Conservation (phyloP, 1,140 invertebrate genomes). For the Calosoma granatense region DNA sequence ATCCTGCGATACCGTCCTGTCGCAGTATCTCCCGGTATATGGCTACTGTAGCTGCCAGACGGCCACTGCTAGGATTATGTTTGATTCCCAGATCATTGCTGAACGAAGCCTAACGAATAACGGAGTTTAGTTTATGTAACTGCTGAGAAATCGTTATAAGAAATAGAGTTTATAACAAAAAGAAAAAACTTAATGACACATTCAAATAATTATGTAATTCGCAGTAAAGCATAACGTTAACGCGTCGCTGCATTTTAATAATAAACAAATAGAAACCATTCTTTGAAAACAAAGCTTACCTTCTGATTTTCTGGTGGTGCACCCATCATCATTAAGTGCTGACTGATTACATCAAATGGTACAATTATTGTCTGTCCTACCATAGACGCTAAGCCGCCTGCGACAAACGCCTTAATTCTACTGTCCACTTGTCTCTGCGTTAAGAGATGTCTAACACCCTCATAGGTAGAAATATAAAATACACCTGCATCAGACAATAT, state of each 20-base stretch:
- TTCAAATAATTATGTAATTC: too few relatives aligned
- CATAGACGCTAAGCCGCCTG: conserved; percentile 79
- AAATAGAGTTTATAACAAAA: neutral
- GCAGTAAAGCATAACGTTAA: too few relatives aligned
- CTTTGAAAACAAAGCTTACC: conserved; percentile 16
- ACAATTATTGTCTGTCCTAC: conserved; percentile 94
- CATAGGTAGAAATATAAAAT: conserved; percentile 93
- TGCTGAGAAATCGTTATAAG: too few relatives aligned
- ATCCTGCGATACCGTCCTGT: conserved; percentile 73
- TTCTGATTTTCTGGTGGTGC: conserved; percentile 24
- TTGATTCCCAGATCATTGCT: conserved; percentile 60
- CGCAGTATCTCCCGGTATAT: conserved; percentile 64
- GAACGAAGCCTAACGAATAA: conserved; percentile 42
- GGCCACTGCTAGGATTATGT: conserved; percentile 47
- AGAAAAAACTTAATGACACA: conserved; percentile 10
- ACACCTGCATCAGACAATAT: conserved; percentile 65
- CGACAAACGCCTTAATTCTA: conserved; percentile 59
- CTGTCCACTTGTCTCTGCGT: conserved; percentile 51
- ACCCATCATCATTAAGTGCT: conserved; percentile 93
- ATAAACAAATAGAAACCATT: neutral
- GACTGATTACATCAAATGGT: conserved; percentile 92
- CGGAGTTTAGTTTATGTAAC: neutral
- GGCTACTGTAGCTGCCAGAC: conserved; percentile 48
- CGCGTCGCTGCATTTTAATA: too few relatives aligned
- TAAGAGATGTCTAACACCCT: conserved; percentile 77